Evolutionary conservation across 2,888 invertebrate species (phyloP), one percentile per base, ranked within the genome.

Genomic region (Bugula neritina): DNA sequence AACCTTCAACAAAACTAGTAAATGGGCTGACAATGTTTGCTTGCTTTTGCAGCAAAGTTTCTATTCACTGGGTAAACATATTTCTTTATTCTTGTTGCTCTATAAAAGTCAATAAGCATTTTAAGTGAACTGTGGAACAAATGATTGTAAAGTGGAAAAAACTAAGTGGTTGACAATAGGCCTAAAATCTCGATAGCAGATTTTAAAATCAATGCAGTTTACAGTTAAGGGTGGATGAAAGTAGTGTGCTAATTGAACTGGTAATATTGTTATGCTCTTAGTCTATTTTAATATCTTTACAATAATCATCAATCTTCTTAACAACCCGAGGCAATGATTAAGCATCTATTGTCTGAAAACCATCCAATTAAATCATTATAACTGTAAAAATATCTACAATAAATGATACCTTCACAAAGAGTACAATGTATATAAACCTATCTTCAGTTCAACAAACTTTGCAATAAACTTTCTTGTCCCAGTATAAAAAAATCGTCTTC

Each of bases 81-180:
- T 31, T 17, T 63, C n/a, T 31, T 63, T 63, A 25, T 63, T 13
- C 31, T 31, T 17, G 27, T 31, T 25, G 5, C 43, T 31, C 5
- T 31, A 31, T 63, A 17, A 27, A 34, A 63, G 63, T 63, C 63
- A 63, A 63, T 63, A 63, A 63, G 17, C 43, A 43, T 10, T 43
- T 43, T 43, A 43, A 43, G 43, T 43, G 43, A 43, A 17, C 43
- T 43, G 5, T 43, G 43, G 17, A 43, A 43, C 43, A 43, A 17
- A 10, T 43, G 17, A 43, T 10, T 43, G 5, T 10, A 43, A 10
- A 43, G 43, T 17, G 17, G 17, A 43, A 17, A 43, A 43, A 17
- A 17, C 43, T 17, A 5, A 43, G 43, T 43, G 43, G 17, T 43
- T 43, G 10, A 10, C 43, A 10, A 10, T 43, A 43, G 43, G 17